A percentile compares a stretch with the other conserved stretches of the same genome.
Conservation (phyloP, 2,113 vertebrate species). For the Sclerurus mexicanus region DNA sequence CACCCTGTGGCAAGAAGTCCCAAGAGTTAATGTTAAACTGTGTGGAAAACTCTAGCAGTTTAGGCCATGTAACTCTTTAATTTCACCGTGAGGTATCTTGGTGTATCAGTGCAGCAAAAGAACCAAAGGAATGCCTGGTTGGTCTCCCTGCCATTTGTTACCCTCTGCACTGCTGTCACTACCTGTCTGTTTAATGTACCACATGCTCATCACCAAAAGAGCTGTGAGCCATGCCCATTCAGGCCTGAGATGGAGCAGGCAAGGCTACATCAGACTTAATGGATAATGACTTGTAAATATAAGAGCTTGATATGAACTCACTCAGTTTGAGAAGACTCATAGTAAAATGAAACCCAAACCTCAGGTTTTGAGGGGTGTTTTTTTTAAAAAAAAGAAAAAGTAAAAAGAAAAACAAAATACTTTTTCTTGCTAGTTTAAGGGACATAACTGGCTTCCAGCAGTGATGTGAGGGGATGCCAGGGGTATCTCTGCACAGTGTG, state of each 20-base stretch:
- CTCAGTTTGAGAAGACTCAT: neutral
- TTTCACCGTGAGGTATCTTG: neutral
- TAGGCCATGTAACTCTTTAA: neutral
- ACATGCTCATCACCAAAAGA: neutral
- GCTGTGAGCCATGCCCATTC: neutral
- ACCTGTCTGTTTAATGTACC: neutral
- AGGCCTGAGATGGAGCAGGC: neutral
- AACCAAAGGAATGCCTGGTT: neutral
- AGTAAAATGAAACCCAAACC: neutral
- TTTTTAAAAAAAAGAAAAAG: neutral
- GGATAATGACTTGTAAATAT: neutral
- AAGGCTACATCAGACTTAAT: neutral
- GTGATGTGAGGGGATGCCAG: neutral
- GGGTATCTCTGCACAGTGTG: neutral
- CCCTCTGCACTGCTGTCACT: neutral
- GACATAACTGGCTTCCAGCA: neutral
- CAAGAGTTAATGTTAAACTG: neutral
- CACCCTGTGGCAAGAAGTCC: neutral
- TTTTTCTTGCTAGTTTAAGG: neutral
- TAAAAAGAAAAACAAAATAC: neutral
- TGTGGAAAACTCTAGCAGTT: neutral
- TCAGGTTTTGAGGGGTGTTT: accelerated
- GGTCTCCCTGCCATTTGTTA: neutral
- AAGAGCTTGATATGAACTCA: neutral
- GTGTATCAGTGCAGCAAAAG: neutral